Conservation (phyloP, 2,888 invertebrate species). For the Aradus depressus region DNA sequence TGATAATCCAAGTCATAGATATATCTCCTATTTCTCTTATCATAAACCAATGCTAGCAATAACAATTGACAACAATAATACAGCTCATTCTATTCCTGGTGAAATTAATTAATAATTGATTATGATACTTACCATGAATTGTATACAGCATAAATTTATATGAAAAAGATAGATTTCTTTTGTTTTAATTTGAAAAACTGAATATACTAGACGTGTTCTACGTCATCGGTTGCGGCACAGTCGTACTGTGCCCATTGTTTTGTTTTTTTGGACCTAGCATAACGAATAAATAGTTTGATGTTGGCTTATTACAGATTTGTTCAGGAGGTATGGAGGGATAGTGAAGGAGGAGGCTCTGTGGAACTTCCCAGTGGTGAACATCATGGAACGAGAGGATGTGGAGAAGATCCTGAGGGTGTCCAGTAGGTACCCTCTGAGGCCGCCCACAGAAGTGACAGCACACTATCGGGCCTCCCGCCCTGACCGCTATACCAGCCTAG, state of each 20-base stretch:
- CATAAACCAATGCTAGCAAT: too few relatives aligned
- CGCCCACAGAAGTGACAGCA: constrained; percentile 69
- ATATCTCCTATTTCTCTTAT: too few relatives aligned
- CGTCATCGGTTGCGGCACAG: too few relatives aligned
- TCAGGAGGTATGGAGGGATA: constrained; percentile 58
- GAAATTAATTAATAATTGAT: not conserved
- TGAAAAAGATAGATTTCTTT: too few relatives aligned
- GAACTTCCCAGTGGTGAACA: constrained; percentile 58
- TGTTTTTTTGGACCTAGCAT: too few relatives aligned
- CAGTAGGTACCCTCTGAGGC: constrained; percentile 65
- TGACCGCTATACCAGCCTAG: constrained; percentile 69
- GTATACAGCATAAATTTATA: not conserved
- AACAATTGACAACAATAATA: too few relatives aligned
- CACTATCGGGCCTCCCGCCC: constrained; percentile 60
- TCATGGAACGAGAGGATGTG: constrained; percentile 58
- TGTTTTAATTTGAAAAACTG: too few relatives aligned
- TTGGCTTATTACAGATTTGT: constrained; percentile 45
- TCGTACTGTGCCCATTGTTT: too few relatives aligned
- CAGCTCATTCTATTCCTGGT: too few relatives aligned
- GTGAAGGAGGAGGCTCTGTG: constrained; percentile 66
- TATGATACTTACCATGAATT: too few relatives aligned
- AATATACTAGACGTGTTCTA: too few relatives aligned
- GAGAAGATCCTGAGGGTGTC: constrained; percentile 62
- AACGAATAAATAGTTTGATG: not conserved
- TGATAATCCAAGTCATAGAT: too few relatives aligned